Conservation (phyloP, 2,888 invertebrate genomes). For the Hyposoter didymator region DNA sequence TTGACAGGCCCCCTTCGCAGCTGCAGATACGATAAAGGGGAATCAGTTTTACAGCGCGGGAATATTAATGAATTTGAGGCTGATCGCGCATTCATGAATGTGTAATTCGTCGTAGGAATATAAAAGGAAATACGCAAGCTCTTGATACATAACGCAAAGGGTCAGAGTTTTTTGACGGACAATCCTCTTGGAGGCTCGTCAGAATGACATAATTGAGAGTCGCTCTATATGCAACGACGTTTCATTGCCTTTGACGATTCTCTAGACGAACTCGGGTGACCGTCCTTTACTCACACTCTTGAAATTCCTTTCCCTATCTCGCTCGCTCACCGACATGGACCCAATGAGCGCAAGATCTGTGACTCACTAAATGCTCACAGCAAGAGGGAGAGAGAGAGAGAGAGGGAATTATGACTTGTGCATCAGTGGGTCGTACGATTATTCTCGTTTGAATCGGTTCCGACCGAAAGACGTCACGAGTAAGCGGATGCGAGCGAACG, state of each 20-base stretch:
- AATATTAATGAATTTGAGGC: not conserved
- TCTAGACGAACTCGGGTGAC: slow-evolving; percentile 15
- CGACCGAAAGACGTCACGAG: slow-evolving; percentile 60
- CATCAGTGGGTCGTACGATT: slow-evolving; percentile 40
- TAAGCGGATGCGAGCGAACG: slow-evolving; percentile 49
- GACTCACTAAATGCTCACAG: slow-evolving; percentile 33
- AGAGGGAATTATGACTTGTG: slow-evolving; percentile 14
- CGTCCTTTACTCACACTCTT: not conserved
- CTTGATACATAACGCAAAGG: not conserved
- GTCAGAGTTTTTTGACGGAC: slow-evolving; percentile 20
- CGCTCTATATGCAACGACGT: slow-evolving; percentile 11
- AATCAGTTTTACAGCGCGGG: not conserved
- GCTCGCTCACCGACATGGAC: not conserved
- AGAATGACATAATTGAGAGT: slow-evolving; percentile 35
- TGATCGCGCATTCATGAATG: not conserved
- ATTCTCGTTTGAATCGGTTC: slow-evolving; percentile 52
- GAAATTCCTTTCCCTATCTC: slow-evolving; percentile 1
- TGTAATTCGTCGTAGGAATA: not conserved
- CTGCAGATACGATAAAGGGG: not conserved
- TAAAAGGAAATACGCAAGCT: not conserved
- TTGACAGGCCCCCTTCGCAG: not conserved
- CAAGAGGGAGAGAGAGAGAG: slow-evolving; percentile 30
- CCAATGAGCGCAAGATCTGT: slow-evolving; percentile 20
- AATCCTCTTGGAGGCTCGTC: slow-evolving; percentile 17
- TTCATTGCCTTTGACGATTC: not conserved